Conservation (phyloP, 2,888 invertebrate species). For the Sinodicranocentrus sp. region DNA sequence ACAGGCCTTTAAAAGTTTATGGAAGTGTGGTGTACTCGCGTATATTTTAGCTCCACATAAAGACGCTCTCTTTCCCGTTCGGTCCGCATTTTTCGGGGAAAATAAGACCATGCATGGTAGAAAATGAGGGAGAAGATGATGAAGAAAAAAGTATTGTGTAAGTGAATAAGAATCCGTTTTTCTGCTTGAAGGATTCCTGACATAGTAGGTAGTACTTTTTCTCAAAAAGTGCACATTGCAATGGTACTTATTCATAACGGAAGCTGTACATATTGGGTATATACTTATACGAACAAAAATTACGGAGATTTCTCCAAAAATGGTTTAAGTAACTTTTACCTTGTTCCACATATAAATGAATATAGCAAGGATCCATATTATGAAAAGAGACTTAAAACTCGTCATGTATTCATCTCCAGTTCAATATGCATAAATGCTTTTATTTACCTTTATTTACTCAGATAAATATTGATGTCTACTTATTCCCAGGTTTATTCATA, state of each 20-base stretch:
- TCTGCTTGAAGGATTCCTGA: conserved; percentile 51
- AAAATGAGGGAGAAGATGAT: conserved; percentile 42
- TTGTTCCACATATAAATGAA: conserved; percentile 2
- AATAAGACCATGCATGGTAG: conserved; percentile 34
- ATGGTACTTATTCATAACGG: no score
- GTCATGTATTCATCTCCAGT: no score
- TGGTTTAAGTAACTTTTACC: conserved; percentile 54
- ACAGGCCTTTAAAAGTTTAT: conserved; percentile 67
- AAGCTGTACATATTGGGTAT: no score
- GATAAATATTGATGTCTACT: conserved; percentile 18
- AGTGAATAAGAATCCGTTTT: conserved; percentile 67
- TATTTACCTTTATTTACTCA: no score
- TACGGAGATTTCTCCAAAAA: no score
- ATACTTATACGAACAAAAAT: no score
- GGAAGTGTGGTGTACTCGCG: conserved; percentile 45
- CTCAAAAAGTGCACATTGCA: conserved; percentile 15
- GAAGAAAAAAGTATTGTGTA: conserved; percentile 64
- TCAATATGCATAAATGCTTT: no score
- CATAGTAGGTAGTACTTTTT: not conserved
- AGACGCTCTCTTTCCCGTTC: conserved; percentile 11
- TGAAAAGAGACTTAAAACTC: no score
- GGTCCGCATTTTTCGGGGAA: not conserved
- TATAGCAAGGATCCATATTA: not conserved
- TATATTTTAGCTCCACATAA: not conserved
- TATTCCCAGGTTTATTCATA: not conserved